Percentiles rank a stretch among this genome's conserved stretches.
These are phyloP conservation scores for Papilio xuthus DNA, from an alignment of 1,140 invertebrate genomes.

Conservation along the genomic window DNA sequence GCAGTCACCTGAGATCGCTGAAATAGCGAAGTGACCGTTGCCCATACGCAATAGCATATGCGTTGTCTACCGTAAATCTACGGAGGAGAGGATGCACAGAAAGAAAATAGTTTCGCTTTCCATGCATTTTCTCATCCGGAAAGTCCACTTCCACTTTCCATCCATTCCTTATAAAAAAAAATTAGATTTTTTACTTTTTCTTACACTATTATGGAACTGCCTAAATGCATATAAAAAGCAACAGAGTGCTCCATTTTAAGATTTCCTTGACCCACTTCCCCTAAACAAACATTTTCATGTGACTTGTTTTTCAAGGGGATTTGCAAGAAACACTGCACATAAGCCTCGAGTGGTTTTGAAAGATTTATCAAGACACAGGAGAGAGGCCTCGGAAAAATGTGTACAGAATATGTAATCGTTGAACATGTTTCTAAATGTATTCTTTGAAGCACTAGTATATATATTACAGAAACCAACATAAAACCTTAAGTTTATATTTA, in stretches of 20 bases:
- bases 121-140: too few relatives aligned
- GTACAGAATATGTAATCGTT: constrained; percentile 19
- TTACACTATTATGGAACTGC: too few relatives aligned
- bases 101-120: too few relatives aligned
- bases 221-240: background rate
- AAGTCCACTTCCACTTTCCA: too few relatives aligned
- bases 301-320: constrained; percentile 31
- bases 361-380: constrained; percentile 34
- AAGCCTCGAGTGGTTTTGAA: constrained; percentile 35
- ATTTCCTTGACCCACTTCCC: constrained; percentile 34
- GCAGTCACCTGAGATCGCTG: too few relatives aligned
- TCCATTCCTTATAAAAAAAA: too few relatives aligned
- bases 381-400: constrained; percentile 20
- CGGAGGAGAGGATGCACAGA: too few relatives aligned
- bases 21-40: too few relatives aligned
- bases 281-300: constrained; percentile 35
- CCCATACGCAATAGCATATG: too few relatives aligned
- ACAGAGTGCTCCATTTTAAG: constrained; percentile 7
- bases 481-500: background rate
- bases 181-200: too few relatives aligned
- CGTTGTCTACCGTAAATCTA: too few relatives aligned
- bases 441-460: background rate
- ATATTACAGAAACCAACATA: background rate
- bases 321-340: constrained; percentile 37
- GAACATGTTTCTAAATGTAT: background rate